phyloP scores from a whole-genome alignment of 2,113 vertebrate genomes.

The Caracal caracal region DNA sequence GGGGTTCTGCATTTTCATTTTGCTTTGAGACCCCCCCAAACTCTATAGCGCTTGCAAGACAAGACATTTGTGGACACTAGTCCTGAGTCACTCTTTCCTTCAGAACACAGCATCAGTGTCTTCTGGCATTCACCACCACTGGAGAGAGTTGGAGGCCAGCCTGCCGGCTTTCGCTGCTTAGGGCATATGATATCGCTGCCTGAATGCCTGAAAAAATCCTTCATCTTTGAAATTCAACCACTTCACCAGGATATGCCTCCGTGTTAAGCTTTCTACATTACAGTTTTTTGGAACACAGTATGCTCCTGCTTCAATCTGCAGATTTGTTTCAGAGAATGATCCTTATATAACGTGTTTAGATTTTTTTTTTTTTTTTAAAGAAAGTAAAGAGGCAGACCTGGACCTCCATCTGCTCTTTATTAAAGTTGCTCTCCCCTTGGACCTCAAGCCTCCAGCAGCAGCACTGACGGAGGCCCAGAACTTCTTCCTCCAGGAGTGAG shows the following conservation, averaged over 20 bases:
- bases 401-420: conserved; percentile 8
- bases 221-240: neutral
- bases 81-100: neutral
- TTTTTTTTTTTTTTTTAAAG: neutral
- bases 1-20: neutral
- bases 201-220: neutral
- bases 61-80: neutral
- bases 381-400: neutral
- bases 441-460: neutral
- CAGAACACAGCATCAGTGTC: neutral
- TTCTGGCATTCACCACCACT: neutral
- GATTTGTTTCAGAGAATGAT: neutral
- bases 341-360: neutral
- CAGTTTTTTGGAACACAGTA: neutral
- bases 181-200: neutral
- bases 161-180: neutral
- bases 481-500: neutral
- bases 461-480: neutral
- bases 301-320: conserved; percentile 14
- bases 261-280: neutral
- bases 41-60: neutral
- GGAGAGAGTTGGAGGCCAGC: neutral
- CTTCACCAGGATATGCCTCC: neutral
- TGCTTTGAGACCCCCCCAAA: neutral
- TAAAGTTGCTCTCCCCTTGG: neutral